phyloP scores from a whole-genome alignment of 2,888 invertebrate species.

The Ichneumoninae sp. region DNA sequence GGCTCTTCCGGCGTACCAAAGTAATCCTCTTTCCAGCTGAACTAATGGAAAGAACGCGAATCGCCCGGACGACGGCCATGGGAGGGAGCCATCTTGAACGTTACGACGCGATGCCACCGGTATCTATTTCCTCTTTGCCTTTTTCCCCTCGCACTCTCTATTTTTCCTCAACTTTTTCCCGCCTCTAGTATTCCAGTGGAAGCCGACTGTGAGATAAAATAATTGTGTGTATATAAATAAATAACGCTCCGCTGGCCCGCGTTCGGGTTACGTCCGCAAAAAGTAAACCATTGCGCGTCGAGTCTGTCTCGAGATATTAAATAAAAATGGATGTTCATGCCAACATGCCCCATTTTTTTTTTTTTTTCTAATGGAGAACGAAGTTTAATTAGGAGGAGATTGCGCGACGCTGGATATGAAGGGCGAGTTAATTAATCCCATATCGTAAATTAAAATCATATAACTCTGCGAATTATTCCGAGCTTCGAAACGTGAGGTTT shows the following conservation, averaged over 20 bases:
- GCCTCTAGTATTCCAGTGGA: conserved; percentile 15
- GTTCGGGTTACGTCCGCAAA: background rate
- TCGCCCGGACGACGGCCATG: conserved; percentile 12
- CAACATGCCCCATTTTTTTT: background rate
- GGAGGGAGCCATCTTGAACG: conserved; percentile 54
- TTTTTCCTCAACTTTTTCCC: conserved; percentile 12
- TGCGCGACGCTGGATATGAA: conserved; percentile 18
- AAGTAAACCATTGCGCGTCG: background rate
- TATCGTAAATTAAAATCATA: conserved; percentile 17
- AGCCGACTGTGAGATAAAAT: conserved; percentile 34
- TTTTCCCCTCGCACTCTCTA: background rate
- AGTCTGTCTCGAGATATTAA: conserved; percentile 7
- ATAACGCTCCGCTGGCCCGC: conserved; percentile 13
- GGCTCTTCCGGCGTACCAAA: conserved; percentile 42
- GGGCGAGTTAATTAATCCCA: conserved; percentile 26
- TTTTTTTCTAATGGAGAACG: conserved; percentile 25
- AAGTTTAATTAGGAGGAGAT: conserved; percentile 44
- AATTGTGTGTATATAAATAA: conserved; percentile 45
- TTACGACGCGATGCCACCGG: conserved; percentile 43
- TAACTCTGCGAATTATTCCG: background rate
- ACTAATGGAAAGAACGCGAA: conserved; percentile 59
- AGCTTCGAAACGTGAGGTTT: background rate
- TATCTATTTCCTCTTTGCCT: conserved; percentile 42
- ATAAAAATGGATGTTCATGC: background rate
- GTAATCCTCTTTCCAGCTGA: conserved; percentile 58